Evolutionary conservation across 2,888 invertebrate genomes (phyloP), one percentile per base, ranked within the genome.

Genomic region (Mylabris sibirica): DNA sequence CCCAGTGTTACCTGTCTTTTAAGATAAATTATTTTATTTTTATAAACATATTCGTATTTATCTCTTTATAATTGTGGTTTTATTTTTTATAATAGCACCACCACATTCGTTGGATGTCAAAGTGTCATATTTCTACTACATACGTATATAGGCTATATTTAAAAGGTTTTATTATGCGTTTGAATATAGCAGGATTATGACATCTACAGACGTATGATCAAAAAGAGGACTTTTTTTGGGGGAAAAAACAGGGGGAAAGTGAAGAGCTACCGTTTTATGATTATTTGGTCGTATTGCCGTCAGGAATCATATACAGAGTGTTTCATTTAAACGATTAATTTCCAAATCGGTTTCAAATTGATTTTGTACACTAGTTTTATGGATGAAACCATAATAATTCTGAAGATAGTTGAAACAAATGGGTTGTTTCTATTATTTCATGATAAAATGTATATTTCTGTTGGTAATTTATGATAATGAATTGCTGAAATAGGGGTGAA

Each of bases 111-210:
- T 20, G 49, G 17, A 8, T 9, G 49, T 49, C 49, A 49, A 20
- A 49, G 17, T 49, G 49, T 49, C 49, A 49, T 49, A 17, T 41
- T n/a, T 2, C 41, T 41, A 3, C 49, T 49, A 20, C 20, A 5
- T 49, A 49, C 20, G 49, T 3, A 4, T 41, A n/a, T 20, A 30
- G 5, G 30, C n/a, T n/a, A 14, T 41, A n/a, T 17, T 20, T 17
- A 20, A 20, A 49, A 20, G 20, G 49, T 20, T 49, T 49, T 14
- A 20, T 49, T 49, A 9, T 20, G 20, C 20, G 5, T 49, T 49
- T 49, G 49, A 17, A 49, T 49, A 20, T 49, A 49, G 49, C 49
- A 49, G 49, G 49, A 49, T 49, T 49, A 49, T 49, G 49, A 49
- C 20, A 49, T 49, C 11, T 20, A 2, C 20, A 49, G n/a, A n/a